These are phyloP conservation scores for Psammodynastes pulverulentus DNA, from an alignment of 2,113 vertebrate species.

Conservation along the genomic window DNA sequence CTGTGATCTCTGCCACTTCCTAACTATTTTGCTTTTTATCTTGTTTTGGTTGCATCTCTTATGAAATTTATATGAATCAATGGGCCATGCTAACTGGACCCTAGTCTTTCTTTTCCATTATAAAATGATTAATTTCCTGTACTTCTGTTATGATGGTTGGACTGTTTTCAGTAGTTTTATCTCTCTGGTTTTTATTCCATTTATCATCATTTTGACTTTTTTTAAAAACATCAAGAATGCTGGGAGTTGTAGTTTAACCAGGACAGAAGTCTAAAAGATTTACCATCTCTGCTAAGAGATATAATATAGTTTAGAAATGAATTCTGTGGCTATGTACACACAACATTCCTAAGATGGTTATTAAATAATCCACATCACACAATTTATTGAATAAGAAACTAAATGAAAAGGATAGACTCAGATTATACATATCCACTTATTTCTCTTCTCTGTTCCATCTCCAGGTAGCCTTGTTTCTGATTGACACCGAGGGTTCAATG, in stretches of 20 bases:
- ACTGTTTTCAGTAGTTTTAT: background rate
- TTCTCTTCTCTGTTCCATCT: background rate
- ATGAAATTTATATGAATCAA: background rate
- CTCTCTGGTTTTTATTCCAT: background rate
- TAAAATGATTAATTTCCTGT: background rate
- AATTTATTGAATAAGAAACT: background rate
- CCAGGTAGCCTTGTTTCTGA: constrained; percentile 36
- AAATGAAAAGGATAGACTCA: background rate
- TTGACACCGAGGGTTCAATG: constrained; percentile 42
- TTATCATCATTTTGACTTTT: background rate
- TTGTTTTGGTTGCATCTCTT: background rate
- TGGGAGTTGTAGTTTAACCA: background rate
- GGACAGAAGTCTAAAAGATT: background rate
- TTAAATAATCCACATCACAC: background rate
- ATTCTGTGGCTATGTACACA: background rate
- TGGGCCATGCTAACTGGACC: background rate
- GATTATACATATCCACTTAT: background rate
- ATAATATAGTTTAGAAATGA: background rate
- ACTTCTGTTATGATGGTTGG: background rate
- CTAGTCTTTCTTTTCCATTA: background rate
- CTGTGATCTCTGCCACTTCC: background rate
- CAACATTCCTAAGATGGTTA: background rate
- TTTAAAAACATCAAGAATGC: background rate
- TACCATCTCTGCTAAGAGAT: background rate
- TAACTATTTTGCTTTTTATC: background rate